These are phyloP conservation scores for Caerostris extrusa DNA, from an alignment of 1,140 invertebrate genomes.

Conservation along the genomic window DNA sequence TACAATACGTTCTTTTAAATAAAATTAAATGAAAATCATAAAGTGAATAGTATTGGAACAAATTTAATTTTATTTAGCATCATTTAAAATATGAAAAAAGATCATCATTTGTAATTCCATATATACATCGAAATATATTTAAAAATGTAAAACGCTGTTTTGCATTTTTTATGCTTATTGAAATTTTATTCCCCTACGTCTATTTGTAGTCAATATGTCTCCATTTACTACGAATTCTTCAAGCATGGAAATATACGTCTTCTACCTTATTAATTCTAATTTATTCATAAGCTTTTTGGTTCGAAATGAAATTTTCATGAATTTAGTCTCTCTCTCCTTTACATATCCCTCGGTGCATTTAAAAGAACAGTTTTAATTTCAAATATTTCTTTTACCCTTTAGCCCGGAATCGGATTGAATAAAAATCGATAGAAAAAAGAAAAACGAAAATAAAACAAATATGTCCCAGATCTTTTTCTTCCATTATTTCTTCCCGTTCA, in stretches of 20 bases:
- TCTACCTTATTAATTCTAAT: background rate
- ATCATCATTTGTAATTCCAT: too few relatives aligned
- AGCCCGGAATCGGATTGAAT: background rate
- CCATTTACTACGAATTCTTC: too few relatives aligned
- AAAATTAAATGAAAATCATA: too few relatives aligned
- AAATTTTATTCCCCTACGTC: too few relatives aligned
- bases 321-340: background rate
- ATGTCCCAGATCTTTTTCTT: background rate
- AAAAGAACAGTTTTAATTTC: constrained; percentile 14
- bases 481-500: constrained; percentile 43
- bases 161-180: too few relatives aligned
- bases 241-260: background rate
- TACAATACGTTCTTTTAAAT: too few relatives aligned
- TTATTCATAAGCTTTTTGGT: background rate
- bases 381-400: background rate
- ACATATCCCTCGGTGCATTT: background rate
- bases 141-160: too few relatives aligned
- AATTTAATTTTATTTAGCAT: too few relatives aligned
- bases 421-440: constrained; percentile 8
- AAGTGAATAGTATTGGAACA: too few relatives aligned
- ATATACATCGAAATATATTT: too few relatives aligned
- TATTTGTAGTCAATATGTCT: too few relatives aligned
- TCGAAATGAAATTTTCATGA: background rate
- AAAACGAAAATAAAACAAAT: constrained; percentile 7
- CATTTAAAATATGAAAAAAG: too few relatives aligned